Conservation (phyloP, 2,797 vertebrate genomes). For the Mormyrops attenuatus region DNA sequence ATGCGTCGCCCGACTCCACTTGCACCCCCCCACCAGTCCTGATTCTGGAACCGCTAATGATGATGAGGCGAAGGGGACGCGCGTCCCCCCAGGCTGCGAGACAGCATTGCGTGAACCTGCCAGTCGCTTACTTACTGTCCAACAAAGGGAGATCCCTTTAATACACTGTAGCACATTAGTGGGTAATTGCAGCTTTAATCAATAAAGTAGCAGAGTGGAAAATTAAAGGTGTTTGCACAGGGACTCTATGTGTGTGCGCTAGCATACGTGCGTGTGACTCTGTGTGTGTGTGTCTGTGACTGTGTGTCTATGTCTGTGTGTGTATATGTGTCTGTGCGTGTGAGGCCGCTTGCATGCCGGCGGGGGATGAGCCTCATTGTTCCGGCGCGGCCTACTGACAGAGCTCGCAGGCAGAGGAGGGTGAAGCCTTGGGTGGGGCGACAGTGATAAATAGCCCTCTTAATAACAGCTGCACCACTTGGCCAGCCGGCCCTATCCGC, state of each 20-base stretch:
- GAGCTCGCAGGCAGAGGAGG: conserved; percentile 68
- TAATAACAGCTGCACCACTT: conserved; percentile 81
- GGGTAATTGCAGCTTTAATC: conserved; percentile 77
- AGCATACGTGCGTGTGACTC: conserved; percentile 22
- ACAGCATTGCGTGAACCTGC: conserved; percentile 60
- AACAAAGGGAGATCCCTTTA: conserved; percentile 73
- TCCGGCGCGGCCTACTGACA: conserved; percentile 68
- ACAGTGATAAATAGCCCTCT: conserved; percentile 82
- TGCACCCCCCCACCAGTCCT: conserved; percentile 51
- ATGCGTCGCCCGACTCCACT: conserved; percentile 34
- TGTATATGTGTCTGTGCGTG: conserved; percentile 10
- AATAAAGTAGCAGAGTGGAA: conserved; percentile 75
- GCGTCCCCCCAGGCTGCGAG: conserved; percentile 64
- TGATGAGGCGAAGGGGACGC: conserved; percentile 61
- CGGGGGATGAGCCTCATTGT: conserved; percentile 71
- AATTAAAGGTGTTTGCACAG: conserved; percentile 62
- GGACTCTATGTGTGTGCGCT: conserved; percentile 35
- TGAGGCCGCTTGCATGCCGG: conserved; percentile 33
- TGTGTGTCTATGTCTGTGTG: too few relatives aligned
- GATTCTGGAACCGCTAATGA: conserved; percentile 64
- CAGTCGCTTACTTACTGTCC: conserved; percentile 75
- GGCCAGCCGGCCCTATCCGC: conserved; percentile 66
- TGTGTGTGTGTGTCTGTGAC: background rate
- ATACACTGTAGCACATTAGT: conserved; percentile 71
- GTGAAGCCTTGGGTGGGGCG: conserved; percentile 68